Conservation (phyloP, 2,888 invertebrate species). For the Drosophila subsilvestris region DNA sequence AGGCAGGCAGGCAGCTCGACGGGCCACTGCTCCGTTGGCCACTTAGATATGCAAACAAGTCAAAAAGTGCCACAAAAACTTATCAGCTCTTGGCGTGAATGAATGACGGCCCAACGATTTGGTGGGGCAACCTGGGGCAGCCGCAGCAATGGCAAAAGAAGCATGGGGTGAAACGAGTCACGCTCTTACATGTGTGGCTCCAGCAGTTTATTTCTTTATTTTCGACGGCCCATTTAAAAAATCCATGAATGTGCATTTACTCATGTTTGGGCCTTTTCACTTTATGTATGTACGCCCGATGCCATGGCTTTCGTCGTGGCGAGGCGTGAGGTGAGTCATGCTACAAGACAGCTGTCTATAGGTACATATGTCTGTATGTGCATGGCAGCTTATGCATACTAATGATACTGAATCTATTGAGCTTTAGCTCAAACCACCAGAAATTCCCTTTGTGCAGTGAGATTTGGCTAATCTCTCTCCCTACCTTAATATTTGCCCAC, state of each 20-base stretch:
- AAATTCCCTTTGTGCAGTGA: constrained; percentile 37
- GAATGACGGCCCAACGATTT: constrained; percentile 40
- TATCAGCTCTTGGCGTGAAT: constrained; percentile 53
- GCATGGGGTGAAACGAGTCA: constrained; percentile 54
- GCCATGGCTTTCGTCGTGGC: constrained; percentile 31
- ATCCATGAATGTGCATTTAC: constrained; percentile 75
- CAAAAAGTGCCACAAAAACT: constrained; percentile 36
- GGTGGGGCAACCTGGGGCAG: constrained; percentile 17
- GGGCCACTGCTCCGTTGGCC: constrained; percentile 16
- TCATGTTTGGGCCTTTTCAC: constrained; percentile 63
- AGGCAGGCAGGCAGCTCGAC: not conserved
- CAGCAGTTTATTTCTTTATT: constrained; percentile 49
- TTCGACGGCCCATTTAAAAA: constrained; percentile 63
- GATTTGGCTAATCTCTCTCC: constrained; percentile 27
- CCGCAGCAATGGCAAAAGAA: constrained; percentile 8
- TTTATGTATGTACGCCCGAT: too few species aligned
- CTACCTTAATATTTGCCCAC: constrained; percentile 48
- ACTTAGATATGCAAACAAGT: constrained; percentile 34
- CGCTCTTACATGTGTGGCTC: constrained; percentile 36
- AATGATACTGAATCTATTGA: constrained; percentile 17
- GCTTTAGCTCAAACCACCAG: constrained; percentile 12
- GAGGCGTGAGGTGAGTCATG: constrained; percentile 63
- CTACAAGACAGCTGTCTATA: constrained; percentile 8
- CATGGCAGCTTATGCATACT: constrained; percentile 29
- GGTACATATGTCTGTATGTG: not conserved